phyloP scores from a whole-genome alignment of 2,888 invertebrate genomes.

The Leptarthrus brevirostris region DNA sequence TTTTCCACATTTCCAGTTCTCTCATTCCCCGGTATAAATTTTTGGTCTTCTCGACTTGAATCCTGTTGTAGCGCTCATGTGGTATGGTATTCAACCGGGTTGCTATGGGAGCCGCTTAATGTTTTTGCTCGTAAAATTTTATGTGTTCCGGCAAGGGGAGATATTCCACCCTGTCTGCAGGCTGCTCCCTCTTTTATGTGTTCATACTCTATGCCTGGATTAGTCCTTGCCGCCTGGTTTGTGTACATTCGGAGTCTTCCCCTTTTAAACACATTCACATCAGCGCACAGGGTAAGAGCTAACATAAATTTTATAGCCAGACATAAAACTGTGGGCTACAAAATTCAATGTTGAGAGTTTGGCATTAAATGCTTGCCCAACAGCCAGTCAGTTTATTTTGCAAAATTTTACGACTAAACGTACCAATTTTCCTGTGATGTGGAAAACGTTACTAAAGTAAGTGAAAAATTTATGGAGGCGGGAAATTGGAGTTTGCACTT shows the following conservation, averaged over 20 bases:
- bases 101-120: conserved; percentile 61
- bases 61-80: conserved; percentile 22
- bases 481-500: no score
- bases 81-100: conserved; percentile 50
- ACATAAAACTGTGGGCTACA: conserved; percentile 50
- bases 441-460: not conserved
- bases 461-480: conserved; percentile 2
- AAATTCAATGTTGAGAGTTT: conserved; percentile 24
- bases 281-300: conserved; percentile 19
- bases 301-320: conserved; percentile 49
- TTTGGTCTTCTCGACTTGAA: not conserved
- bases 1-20: conserved; percentile 38
- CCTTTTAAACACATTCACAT: conserved; percentile 15
- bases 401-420: conserved; percentile 12
- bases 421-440: not conserved
- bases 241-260: conserved; percentile 19
- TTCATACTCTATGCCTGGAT: conserved; percentile 16
- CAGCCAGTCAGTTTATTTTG: conserved; percentile 1
- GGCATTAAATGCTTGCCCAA: not conserved
- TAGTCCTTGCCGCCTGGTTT: conserved; percentile 9
- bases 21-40: conserved; percentile 4
- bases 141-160: conserved; percentile 62
- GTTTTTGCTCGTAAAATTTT: conserved; percentile 65
- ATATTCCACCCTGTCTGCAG: conserved; percentile 39
- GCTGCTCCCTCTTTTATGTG: conserved; percentile 42